These are phyloP conservation scores for Microcaecilia unicolor DNA, from an alignment of 2,797 vertebrate species.

Conservation along the genomic window DNA sequence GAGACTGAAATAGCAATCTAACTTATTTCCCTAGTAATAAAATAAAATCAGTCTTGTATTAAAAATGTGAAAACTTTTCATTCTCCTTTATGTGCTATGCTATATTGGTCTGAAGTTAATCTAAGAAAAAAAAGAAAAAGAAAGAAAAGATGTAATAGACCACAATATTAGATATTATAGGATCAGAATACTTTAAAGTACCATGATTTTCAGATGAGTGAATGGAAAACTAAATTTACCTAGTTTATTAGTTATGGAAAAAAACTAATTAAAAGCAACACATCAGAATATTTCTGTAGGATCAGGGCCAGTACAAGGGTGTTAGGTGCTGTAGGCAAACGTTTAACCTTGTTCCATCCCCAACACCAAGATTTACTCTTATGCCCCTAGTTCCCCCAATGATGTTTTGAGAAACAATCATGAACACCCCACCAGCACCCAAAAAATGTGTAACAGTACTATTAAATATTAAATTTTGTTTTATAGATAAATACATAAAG, in stretches of 20 bases:
- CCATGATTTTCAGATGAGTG: slow-evolving; percentile 40
- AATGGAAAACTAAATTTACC: slow-evolving; percentile 54
- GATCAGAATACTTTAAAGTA: slow-evolving; percentile 52
- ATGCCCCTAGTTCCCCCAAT: too few relatives aligned
- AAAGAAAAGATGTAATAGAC: slow-evolving; percentile 42
- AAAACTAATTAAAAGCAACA: too few relatives aligned
- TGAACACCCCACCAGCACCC: too few relatives aligned
- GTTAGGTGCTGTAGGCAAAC: too few relatives aligned
- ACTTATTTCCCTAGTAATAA: slow-evolving; percentile 61
- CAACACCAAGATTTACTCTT: too few relatives aligned
- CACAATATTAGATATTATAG: slow-evolving; percentile 47
- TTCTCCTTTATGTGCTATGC: slow-evolving; percentile 34
- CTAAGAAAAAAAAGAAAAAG: slow-evolving; percentile 52
- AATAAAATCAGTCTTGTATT: slow-evolving; percentile 67
- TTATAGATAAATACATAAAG: too few relatives aligned
- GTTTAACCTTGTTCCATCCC: too few relatives aligned
- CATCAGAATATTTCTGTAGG: too few relatives aligned
- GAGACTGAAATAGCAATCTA: slow-evolving; percentile 64
- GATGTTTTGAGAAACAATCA: too few relatives aligned
- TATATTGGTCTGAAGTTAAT: slow-evolving; percentile 56
- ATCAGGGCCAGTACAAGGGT: too few relatives aligned
- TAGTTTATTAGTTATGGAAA: slow-evolving; percentile 43
- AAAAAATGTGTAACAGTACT: too few relatives aligned
- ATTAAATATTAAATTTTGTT: too few relatives aligned
- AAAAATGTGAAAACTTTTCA: slow-evolving; percentile 45